Conservation (phyloP, 2,888 invertebrate genomes). For the Agonopterix heracliana region DNA sequence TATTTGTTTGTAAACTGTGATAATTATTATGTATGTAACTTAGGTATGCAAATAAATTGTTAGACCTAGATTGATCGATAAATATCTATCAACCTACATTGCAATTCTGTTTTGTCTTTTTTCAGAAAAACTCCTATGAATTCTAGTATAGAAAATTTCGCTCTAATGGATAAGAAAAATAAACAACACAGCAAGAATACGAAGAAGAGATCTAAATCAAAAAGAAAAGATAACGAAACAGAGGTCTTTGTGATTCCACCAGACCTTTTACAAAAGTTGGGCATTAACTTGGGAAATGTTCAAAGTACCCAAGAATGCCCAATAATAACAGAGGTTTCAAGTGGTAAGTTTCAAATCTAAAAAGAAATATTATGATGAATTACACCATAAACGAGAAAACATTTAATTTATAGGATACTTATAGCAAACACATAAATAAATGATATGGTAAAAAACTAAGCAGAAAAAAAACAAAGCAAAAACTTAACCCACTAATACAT, state of each 20-base stretch:
- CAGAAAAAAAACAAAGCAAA: no score
- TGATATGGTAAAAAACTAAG: no score
- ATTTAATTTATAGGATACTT: no score
- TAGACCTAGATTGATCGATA: background rate
- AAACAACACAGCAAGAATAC: conserved; percentile 10
- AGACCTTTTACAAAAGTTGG: conserved; percentile 59
- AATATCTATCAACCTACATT: no score
- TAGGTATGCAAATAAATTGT: background rate
- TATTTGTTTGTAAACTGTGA: background rate
- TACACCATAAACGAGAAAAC: no score
- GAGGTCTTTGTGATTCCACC: conserved; percentile 64
- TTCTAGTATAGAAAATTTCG: background rate
- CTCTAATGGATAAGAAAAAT: background rate
- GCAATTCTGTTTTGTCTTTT: background rate
- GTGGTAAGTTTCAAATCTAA: no score
- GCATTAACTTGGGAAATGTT: conserved; percentile 47
- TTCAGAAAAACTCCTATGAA: background rate
- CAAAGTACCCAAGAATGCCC: conserved; percentile 14
- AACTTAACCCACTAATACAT: no score
- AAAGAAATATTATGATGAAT: no score
- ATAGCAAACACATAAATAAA: no score
- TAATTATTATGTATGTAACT: background rate
- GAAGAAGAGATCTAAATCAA: conserved; percentile 14
- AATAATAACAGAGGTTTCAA: conserved; percentile 2
- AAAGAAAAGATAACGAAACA: conserved; percentile 12